phyloP scores from a whole-genome alignment of 2,113 vertebrate genomes.

The Xerus inauris region DNA sequence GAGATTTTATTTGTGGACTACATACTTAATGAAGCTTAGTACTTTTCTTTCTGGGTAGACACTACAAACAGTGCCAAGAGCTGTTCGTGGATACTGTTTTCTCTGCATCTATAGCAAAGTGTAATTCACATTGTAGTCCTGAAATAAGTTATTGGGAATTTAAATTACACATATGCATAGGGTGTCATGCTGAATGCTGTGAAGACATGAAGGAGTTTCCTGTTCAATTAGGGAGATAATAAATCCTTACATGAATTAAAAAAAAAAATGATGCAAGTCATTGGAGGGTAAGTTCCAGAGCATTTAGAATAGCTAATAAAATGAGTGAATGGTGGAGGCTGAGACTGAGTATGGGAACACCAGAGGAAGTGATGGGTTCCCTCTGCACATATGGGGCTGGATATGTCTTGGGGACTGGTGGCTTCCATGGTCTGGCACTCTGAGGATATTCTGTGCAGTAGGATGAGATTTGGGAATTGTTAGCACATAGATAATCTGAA shows the following conservation, averaged over 20 bases:
- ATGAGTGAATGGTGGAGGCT: neutral
- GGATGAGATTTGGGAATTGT: neutral
- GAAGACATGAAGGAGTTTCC: neutral
- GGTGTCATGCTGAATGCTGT: neutral
- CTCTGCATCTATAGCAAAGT: neutral
- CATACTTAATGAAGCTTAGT: neutral
- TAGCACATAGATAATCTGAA: neutral
- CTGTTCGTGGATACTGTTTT: neutral
- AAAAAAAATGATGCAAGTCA: neutral
- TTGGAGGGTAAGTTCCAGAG: neutral
- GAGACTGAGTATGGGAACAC: neutral
- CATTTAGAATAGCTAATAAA: neutral
- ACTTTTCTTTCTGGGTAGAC: neutral
- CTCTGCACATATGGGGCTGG: neutral
- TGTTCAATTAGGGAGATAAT: neutral
- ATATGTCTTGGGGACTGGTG: neutral
- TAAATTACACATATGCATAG: neutral
- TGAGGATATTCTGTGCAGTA: neutral
- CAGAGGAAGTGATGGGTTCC: neutral
- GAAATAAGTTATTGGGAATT: conserved; percentile 26
- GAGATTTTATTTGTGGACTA: conserved; percentile 27
- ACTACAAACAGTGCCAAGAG: neutral
- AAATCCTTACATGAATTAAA: neutral
- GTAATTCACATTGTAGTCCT: conserved; percentile 2
- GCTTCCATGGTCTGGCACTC: neutral